Conservation (phyloP, 2,888 invertebrate genomes). For the Linnaemya tessellans region DNA sequence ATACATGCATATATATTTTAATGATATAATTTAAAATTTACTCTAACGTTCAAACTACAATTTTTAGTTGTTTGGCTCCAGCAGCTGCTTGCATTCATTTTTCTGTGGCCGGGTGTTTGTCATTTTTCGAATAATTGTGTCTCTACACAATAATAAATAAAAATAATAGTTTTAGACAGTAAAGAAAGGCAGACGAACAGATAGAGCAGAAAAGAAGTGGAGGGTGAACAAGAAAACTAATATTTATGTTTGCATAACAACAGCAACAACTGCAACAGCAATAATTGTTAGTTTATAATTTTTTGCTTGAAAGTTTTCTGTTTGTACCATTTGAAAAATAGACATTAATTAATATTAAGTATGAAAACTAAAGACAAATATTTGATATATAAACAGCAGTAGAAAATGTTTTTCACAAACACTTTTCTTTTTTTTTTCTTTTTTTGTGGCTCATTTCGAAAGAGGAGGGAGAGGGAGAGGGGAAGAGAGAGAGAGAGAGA, state of each 20-base stretch:
- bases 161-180: constrained; percentile 29
- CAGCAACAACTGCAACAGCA: constrained; percentile 58
- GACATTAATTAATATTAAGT: constrained; percentile 67
- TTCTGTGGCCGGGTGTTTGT: constrained; percentile 46
- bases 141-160: constrained; percentile 43
- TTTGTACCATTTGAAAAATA: constrained; percentile 46
- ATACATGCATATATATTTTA: constrained; percentile 21
- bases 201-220: background rate
- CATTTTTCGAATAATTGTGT: constrained; percentile 51
- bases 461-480: background rate
- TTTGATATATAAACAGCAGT: constrained; percentile 23
- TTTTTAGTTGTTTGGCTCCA: constrained; percentile 2
- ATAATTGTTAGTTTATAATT: constrained; percentile 55
- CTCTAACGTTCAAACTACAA: background rate
- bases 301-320: constrained; percentile 30
- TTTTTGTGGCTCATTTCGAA: background rate
- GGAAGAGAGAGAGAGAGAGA: too few relatives aligned
- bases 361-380: constrained; percentile 60
- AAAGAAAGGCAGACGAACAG: background rate
- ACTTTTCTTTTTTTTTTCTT: background rate
- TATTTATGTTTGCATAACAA: constrained; percentile 68
- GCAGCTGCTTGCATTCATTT: constrained; percentile 35
- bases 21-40: constrained; percentile 51
- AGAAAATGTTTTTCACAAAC: background rate
- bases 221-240: constrained; percentile 36